A percentile compares a stretch with the other conserved stretches of the same genome.
Conservation (phyloP, 2,888 invertebrate species). For the Zele albiditarsus region DNA sequence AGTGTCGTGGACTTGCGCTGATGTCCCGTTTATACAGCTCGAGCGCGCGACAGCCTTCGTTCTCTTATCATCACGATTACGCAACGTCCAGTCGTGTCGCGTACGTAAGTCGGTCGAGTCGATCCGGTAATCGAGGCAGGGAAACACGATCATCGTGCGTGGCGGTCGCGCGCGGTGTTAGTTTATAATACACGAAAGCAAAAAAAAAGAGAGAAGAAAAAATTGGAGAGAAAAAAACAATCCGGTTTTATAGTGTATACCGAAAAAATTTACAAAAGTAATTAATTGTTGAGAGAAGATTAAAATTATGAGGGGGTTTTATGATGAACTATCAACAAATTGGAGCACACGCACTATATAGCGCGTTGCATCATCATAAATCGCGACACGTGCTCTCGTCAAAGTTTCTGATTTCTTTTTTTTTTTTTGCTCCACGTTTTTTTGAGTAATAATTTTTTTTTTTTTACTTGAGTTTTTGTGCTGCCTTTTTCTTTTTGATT, state of each 20-base stretch:
- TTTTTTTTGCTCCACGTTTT: no score
- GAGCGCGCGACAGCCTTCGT: constrained; percentile 54
- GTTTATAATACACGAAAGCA: neutral
- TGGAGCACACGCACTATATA: constrained; percentile 34
- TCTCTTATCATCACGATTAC: constrained; percentile 59
- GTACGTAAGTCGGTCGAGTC: constrained; percentile 47
- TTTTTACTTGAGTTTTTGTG: no score
- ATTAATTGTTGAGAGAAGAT: no score
- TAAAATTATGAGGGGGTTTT: neutral
- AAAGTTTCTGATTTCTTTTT: constrained; percentile 41
- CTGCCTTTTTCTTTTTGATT: constrained; percentile 13
- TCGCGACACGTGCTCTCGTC: constrained; percentile 49
- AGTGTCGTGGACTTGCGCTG: constrained; percentile 19
- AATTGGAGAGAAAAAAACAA: neutral
- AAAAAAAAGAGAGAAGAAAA: constrained; percentile 15
- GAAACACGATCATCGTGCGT: constrained; percentile 25
- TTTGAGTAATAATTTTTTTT: no score
- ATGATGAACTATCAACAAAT: constrained; percentile 25
- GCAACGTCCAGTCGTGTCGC: constrained; percentile 49
- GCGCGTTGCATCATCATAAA: constrained; percentile 45
- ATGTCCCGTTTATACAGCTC: constrained; percentile 23
- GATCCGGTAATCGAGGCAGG: constrained; percentile 43
- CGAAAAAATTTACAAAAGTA: neutral
- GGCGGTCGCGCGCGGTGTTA: neutral
- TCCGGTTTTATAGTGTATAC: neutral